Conservation (phyloP, 2,888 invertebrate species). For the Patella depressa region DNA sequence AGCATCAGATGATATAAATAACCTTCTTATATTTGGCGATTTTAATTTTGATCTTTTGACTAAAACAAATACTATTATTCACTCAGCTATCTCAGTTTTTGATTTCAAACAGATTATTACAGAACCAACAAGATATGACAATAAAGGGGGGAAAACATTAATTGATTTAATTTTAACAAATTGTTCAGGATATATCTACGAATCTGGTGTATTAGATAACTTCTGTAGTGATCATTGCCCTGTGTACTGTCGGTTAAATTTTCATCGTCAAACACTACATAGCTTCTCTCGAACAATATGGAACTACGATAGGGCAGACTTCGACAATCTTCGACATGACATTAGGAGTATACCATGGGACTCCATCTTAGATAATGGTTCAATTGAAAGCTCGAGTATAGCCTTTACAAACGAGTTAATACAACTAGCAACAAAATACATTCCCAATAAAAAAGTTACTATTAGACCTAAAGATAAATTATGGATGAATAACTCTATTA, state of each 20-base stretch:
- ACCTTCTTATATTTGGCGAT: not conserved
- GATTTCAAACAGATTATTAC: not conserved
- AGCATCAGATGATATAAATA: not conserved
- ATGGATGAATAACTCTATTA: slow-evolving; percentile 6
- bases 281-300: not conserved
- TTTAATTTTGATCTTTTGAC: not conserved
- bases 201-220: not conserved
- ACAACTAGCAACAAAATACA: not conserved
- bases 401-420: not conserved
- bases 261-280: not conserved
- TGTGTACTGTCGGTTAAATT: not conserved
- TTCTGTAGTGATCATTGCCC: slow-evolving; percentile 1
- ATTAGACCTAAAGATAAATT: slow-evolving; percentile 2
- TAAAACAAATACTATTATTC: not conserved
- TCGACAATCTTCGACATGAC: not conserved
- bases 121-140: not conserved
- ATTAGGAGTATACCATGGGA: not conserved
- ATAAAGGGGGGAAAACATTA: too few species aligned
- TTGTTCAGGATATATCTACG: not conserved
- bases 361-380: not conserved
- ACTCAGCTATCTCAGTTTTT: not conserved
- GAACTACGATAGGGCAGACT: not conserved
- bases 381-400: not conserved
- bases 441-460: slow-evolving; percentile 1
- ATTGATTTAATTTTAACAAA: not conserved